Evolutionary conservation across 2,113 vertebrate species (phyloP), one percentile per base, ranked within the genome.

Genomic region (Edolisoma coerulescens): DNA sequence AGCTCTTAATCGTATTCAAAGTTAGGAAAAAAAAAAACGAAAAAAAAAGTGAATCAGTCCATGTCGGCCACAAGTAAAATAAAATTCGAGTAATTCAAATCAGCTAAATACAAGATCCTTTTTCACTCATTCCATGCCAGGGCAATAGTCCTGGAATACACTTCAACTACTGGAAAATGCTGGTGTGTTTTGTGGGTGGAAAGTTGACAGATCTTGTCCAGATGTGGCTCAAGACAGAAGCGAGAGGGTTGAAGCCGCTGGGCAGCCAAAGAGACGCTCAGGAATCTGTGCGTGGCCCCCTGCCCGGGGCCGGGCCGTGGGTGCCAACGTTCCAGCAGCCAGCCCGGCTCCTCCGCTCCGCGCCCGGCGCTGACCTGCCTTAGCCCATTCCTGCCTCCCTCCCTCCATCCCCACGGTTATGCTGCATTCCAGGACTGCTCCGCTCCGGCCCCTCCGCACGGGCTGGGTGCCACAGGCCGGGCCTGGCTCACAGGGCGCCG

Each of bases 1-100:
- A 96, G 97, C 95, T 97, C 97, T 98, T 97, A 95, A 92, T 96
- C 81, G 85, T 97, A 97, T 90, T 95, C 96, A 81, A 95, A 96
- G 35, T 65, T 18, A 68, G 74, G 70, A 1, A 1, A 1, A 56
- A 86, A 53, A 76, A 49, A 26, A 11, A 13, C 5, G 35, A 52
- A 45, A 65, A 44, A 17, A 17, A 22, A 14, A 96, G 87, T 77
- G 67, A 93, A 90, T 82, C 79, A 89, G 84, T 94, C 77, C 20
- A 0, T 64, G 83, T 68, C 42, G 4, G 94, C 95, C 96, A 95
- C 81, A 56, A 93, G 90, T 52, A 56, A 90, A 95, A 79, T 50
- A 84, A 69, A 95, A 95, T 89, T 54, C 26, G 37, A 90, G 73
- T 16, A 17, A 81, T 39, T 64, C 35, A 41, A 50, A 67, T 61